Base-by-base conservation (phyloP, 2,888 invertebrate genomes). In the Eupsilia transversa region DNA sequence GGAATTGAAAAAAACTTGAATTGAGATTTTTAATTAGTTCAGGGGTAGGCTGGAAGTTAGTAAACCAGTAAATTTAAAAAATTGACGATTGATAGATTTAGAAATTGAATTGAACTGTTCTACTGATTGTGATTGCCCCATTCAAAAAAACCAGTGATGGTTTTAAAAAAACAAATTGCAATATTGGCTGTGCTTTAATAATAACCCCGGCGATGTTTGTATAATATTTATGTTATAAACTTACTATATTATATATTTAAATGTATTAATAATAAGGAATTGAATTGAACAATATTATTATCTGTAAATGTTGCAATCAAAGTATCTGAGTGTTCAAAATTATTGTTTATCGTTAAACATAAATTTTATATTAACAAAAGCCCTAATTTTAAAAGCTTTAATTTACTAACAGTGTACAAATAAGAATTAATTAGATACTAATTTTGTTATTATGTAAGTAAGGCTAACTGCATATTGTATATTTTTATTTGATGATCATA, bases 131-230 rank as follows among this genome's bases (percentile, higher is more conserved):
- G 5, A 46, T 9, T 46, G 57, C 33, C 52, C 63, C 65, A 59
- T 17, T 67, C 54, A 9, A 38, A 67, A 43, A 74, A 30, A 59
- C 23, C 46, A 41, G 9, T 5, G 6, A 59, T 59, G 20, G 56
- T 65, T 38, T 66, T 6, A 33, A 63, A 77, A 61, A 64, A 35
- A 72, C 66, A 77, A 64, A 6, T 59, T 41, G 46, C 43, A 68
- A 82, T 65, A 77, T 83, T 83, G 80, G 79, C 80, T 83, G 80
- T 79, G 80, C 72, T 78, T 65, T 9, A 60, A 67, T 41, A 46
- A 46, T 49, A 77, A 77, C 56, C 64, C 60, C 35, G 9, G 65
- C 56, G 38, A 61, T 68, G 49, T 65, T 70, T 33, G 66, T 41
- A 14, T 46, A 52, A 57, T 17, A 57, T 57, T 66, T 57, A 56